phyloP scores from a whole-genome alignment of 2,113 vertebrate species.

The Onychostruthus taczanowskii region DNA sequence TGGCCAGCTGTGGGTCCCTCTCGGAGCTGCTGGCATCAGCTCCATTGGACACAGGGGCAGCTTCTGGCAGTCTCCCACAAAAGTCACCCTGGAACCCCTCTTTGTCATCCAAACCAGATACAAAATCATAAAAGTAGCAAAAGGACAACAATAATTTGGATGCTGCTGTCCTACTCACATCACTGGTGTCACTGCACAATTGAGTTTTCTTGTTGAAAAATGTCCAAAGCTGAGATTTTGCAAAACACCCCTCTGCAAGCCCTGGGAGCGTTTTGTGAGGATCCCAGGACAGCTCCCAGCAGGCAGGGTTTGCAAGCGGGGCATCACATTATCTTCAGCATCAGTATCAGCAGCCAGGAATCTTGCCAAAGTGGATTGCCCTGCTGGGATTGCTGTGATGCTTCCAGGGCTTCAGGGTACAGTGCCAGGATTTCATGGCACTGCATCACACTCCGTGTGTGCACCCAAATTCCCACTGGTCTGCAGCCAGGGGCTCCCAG shows the following conservation, averaged over 20 bases:
- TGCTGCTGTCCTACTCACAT: neutral
- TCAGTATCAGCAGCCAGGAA: constrained; percentile 14
- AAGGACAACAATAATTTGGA: neutral
- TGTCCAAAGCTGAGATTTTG: neutral
- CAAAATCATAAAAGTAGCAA: neutral
- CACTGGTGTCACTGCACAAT: neutral
- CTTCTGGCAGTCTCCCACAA: neutral
- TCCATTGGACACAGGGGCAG: accelerated
- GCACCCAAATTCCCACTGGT: neutral
- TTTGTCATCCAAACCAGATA: accelerated
- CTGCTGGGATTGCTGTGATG: neutral
- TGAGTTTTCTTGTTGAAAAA: neutral
- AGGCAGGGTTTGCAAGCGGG: neutral
- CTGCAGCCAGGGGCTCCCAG: neutral
- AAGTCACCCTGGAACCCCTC: neutral
- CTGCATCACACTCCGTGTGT: neutral
- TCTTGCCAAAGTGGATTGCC: neutral
- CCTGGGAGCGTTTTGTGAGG: neutral
- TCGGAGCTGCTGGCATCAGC: neutral
- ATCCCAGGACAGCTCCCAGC: neutral
- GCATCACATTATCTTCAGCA: neutral
- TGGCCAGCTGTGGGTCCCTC: neutral
- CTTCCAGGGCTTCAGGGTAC: neutral
- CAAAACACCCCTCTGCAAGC: neutral
- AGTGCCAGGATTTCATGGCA: neutral